A percentile compares a stretch with the other conserved stretches of the same genome.
These are phyloP conservation scores for Heliconius charithonia DNA, from an alignment of 2,888 invertebrate species.

Conservation along the genomic window DNA sequence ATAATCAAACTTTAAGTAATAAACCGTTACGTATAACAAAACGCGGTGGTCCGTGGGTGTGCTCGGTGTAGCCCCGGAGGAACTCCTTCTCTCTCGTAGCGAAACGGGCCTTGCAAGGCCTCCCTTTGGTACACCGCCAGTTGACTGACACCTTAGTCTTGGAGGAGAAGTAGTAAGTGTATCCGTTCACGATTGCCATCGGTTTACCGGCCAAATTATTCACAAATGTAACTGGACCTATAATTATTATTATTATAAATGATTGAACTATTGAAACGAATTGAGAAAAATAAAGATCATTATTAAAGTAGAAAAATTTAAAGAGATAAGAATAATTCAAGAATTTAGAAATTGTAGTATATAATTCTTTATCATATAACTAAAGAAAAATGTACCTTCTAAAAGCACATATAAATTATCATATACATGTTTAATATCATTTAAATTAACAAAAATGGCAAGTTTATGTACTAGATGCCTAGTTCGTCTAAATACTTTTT, in stretches of 20 bases:
- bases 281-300: not conserved
- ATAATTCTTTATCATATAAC: not conserved
- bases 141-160: conserved; percentile 35
- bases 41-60: conserved; percentile 64
- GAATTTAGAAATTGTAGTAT: not conserved
- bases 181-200: conserved; percentile 45
- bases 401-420: not conserved
- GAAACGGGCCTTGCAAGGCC: conserved; percentile 46
- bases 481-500: too few relatives aligned
- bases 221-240: conserved; percentile 47
- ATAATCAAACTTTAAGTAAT: conserved; percentile 36
- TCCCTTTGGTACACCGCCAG: conserved; percentile 47
- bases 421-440: not conserved
- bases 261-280: not conserved
- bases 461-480: too few relatives aligned
- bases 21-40: conserved; percentile 52
- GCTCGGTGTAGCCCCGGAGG: conserved; percentile 47
- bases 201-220: conserved; percentile 45
- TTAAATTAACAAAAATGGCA: not conserved
- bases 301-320: not conserved
- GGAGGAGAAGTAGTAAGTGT: conserved; percentile 44
- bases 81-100: conserved; percentile 26
- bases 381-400: not conserved
- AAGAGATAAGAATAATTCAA: not conserved
- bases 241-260: not conserved